These are phyloP conservation scores for Chaetodon auriga DNA, from an alignment of 2,113 vertebrate genomes.

Conservation along the genomic window DNA sequence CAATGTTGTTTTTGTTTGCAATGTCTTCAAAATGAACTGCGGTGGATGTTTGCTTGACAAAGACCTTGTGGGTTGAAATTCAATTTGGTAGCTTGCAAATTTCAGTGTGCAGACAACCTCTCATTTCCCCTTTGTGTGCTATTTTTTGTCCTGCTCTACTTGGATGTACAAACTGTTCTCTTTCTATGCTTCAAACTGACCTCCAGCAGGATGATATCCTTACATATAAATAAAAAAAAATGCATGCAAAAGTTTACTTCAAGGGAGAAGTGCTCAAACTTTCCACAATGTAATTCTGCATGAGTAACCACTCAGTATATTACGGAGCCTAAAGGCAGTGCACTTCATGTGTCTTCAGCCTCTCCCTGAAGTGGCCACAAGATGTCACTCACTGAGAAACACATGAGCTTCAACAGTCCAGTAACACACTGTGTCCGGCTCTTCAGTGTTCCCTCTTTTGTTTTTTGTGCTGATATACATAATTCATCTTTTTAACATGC, in stretches of 20 bases:
- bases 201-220: background rate
- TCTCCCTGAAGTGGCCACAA: conserved; percentile 60
- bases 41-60: too few relatives aligned
- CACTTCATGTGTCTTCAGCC: background rate
- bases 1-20: background rate
- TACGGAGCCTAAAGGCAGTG: background rate
- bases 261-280: background rate
- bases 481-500: background rate
- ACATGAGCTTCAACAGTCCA: background rate
- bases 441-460: conserved; percentile 5
- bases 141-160: background rate
- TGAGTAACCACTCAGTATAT: background rate
- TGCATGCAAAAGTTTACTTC: background rate
- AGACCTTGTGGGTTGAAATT: too few relatives aligned
- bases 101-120: background rate
- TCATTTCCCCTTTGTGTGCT: background rate
- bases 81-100: background rate
- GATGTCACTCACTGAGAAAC: conserved; percentile 55
- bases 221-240: background rate
- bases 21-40: background rate
- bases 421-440: background rate
- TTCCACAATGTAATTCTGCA: background rate
- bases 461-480: background rate
- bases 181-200: background rate
- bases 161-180: background rate